These are phyloP conservation scores for Casuarius casuarius DNA, from an alignment of 2,113 vertebrate species.

Conservation along the genomic window DNA sequence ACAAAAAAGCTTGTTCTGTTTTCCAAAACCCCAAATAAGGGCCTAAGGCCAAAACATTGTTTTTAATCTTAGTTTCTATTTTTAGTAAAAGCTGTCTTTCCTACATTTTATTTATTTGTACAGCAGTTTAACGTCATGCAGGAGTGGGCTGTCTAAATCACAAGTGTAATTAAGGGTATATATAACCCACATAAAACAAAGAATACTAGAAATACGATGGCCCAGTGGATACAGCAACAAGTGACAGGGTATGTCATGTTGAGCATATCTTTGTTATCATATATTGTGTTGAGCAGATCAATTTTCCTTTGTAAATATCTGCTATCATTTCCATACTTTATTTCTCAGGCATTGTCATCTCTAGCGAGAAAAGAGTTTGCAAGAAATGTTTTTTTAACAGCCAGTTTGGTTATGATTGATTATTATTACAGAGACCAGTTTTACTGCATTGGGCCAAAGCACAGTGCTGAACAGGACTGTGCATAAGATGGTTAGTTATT, in stretches of 20 bases:
- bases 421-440: background rate
- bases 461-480: background rate
- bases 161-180: background rate
- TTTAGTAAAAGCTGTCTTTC: slow-evolving; percentile 24
- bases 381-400: background rate
- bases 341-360: background rate
- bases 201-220: background rate
- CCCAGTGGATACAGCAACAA: background rate
- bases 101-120: slow-evolving; percentile 11
- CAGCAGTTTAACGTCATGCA: background rate
- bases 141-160: background rate
- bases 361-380: background rate
- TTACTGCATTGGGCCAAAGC: background rate
- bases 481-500: background rate
- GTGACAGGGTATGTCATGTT: background rate
- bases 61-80: slow-evolving; percentile 30
- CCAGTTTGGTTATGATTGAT: background rate
- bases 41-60: slow-evolving; percentile 5
- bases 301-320: background rate
- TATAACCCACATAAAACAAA: background rate
- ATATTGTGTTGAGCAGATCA: background rate
- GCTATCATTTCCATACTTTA: background rate
- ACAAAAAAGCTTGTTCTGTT: slow-evolving; percentile 16
- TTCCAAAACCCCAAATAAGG: slow-evolving; percentile 33
- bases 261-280: background rate